Conservation (phyloP, 2,113 vertebrate genomes). For the Picathartes gymnocephalus region DNA sequence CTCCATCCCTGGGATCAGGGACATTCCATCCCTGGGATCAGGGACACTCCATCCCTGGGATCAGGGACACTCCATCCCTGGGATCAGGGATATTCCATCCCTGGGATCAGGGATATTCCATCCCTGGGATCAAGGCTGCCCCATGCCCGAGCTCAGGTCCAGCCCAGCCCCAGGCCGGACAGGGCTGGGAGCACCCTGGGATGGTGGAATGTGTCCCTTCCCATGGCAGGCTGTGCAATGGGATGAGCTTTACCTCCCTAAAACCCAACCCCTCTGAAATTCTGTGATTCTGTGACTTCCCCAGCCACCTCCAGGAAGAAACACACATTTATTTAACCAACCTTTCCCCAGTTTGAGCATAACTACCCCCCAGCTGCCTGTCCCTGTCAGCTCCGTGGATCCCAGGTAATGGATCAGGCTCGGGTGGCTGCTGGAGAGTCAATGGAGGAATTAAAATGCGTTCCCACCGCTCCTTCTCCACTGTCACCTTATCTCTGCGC, state of each 20-base stretch:
- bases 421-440: background rate
- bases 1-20: background rate
- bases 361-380: background rate
- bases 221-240: background rate
- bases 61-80: no score
- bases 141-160: background rate
- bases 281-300: rapidly evolving
- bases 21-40: no score
- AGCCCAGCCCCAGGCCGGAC: background rate
- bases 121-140: background rate
- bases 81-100: background rate
- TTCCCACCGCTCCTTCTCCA: background rate
- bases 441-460: background rate
- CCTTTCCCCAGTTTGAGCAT: rapidly evolving
- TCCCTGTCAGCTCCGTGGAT: background rate
- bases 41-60: no score
- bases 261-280: background rate
- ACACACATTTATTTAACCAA: background rate
- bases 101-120: background rate
- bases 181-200: background rate
- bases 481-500: background rate
- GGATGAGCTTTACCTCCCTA: background rate
- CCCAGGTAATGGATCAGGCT: background rate
- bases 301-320: background rate
- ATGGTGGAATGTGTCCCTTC: background rate